Base-by-base conservation (phyloP, 1,140 invertebrate genomes). In the Thrips palmi region DNA sequence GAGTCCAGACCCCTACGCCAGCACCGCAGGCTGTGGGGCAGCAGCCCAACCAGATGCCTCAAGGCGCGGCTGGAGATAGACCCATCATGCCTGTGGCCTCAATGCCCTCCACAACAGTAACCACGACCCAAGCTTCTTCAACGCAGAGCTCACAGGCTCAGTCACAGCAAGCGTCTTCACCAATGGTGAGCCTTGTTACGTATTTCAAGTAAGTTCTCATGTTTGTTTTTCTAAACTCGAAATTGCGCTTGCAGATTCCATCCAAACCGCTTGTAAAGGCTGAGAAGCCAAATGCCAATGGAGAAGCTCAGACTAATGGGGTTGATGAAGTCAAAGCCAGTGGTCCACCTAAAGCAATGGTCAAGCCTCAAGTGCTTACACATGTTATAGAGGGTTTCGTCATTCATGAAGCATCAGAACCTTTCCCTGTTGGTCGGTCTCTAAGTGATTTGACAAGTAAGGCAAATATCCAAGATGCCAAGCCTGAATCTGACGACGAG, bases 331-430 rank as follows among this genome's bases (percentile, higher is more conserved):
- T 69, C 2, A 62, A 60, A 42, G 57, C 62, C 28, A 48, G 53
- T 7, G 58, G 56, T 33, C 54, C 58, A 7, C 83, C 82, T n/a
- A 91, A 88, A 57, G 86, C 86, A 1, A 82, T 94, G 71, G 87
- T 94, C 0, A 93, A 93, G 58, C 89, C 89, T 0, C 88, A 94
- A 53, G 84, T 96, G 2, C 61, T 96, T 7, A 96, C 89, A 0
- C 92, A 97, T 55, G 84, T 94, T 2, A 94, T 97, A 40, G 91
- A 94, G 60, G 91, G 89, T 14, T 94, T 89, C 58, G 81, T 96
- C 2, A 96, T 97, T 49, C 88, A 93, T 58, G 92, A 97, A 66
- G 70, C 61, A 52, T 24, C 53, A 50, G 42, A 83, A 62, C 86
- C 87, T 0, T 93, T 93, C 53, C 81, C 85, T 5, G 81, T 88